These are phyloP conservation scores for Scolanthus callimorphus DNA, from an alignment of 92 coral and sea anemone genomes.

Conservation along the genomic window DNA sequence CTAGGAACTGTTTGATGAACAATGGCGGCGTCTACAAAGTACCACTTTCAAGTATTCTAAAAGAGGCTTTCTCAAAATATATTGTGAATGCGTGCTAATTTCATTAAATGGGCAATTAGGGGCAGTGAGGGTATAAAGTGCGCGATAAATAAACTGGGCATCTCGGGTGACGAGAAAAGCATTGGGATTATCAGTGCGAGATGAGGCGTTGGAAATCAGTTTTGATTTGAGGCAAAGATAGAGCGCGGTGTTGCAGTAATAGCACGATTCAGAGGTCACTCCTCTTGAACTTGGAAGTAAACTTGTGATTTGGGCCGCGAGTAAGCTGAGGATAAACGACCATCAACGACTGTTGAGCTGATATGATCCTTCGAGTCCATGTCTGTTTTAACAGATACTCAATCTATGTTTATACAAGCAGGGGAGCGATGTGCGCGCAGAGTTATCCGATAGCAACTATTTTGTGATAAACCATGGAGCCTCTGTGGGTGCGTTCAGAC, in stretches of 20 bases:
- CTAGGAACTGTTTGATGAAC: not conserved
- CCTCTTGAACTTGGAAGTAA: conserved; percentile 10
- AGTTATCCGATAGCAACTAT: not conserved
- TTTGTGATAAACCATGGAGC: not conserved
- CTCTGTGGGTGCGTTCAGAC: too few species aligned
- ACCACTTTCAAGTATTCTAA: not conserved
- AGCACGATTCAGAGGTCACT: conserved; percentile 5
- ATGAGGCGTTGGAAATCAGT: not conserved
- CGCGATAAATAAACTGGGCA: not conserved
- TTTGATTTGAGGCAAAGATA: not conserved
- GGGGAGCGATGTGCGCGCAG: not conserved
- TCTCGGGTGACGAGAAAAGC: not conserved
- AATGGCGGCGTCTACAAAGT: conserved; percentile 1
- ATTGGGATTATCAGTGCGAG: not conserved
- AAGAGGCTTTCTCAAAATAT: not conserved
- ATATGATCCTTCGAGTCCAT: conserved; percentile 10
- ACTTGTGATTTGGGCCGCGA: conserved; percentile 21
- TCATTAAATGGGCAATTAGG: conserved; percentile 49
- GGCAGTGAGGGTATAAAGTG: conserved; percentile 1
- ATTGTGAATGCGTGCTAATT: conserved; percentile 44
- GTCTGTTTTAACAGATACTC: conserved; percentile 21
- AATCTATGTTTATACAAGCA: conserved; percentile 19
- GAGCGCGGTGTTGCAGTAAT: not conserved
- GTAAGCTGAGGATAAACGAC: not conserved
- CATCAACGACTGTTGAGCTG: conserved; percentile 35